Conservation (phyloP, 1,140 invertebrate species). For the Macrobrachium rosenbergii region DNA sequence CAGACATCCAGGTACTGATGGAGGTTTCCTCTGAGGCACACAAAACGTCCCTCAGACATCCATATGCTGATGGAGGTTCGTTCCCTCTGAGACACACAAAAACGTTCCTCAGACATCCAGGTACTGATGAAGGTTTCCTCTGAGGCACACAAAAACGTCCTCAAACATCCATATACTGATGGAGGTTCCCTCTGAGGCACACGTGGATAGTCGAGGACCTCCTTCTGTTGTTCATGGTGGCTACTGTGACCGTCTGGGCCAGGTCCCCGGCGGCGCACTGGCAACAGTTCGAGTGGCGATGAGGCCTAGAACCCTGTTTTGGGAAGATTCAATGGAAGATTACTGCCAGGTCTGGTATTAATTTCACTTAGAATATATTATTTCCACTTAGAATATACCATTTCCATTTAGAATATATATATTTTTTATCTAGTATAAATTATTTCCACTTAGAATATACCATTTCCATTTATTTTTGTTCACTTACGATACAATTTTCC, state of each 20-base stretch:
- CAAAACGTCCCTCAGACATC: too few relatives aligned
- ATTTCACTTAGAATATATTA: too few relatives aligned
- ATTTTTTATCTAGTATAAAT: too few relatives aligned
- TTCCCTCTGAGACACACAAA: too few relatives aligned
- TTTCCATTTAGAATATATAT: too few relatives aligned
- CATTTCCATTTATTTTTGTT: too few relatives aligned
- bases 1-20: constrained; percentile 15
- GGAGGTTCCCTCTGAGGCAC: constrained; percentile 48
- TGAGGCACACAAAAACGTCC: constrained; percentile 16
- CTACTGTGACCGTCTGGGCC: constrained; percentile 48
- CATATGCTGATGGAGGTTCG: too few relatives aligned
- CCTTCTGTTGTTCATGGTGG: constrained; percentile 41
- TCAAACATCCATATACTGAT: constrained; percentile 15
- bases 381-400: too few relatives aligned
- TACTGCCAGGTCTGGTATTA: too few relatives aligned
- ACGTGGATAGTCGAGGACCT: constrained; percentile 53
- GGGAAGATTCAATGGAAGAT: not conserved
- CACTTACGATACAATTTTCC: too few relatives aligned
- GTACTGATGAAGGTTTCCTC: constrained; percentile 47
- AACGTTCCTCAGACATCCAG: too few relatives aligned
- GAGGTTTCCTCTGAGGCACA: constrained; percentile 24
- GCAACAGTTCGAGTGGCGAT: constrained; percentile 47
- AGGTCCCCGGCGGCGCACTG: constrained; percentile 52
- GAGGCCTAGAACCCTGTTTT: not conserved
- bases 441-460: too few relatives aligned